Evolutionary conservation across 2,113 vertebrate species (phyloP).

Genomic region (Telmatochromis sp.): DNA sequence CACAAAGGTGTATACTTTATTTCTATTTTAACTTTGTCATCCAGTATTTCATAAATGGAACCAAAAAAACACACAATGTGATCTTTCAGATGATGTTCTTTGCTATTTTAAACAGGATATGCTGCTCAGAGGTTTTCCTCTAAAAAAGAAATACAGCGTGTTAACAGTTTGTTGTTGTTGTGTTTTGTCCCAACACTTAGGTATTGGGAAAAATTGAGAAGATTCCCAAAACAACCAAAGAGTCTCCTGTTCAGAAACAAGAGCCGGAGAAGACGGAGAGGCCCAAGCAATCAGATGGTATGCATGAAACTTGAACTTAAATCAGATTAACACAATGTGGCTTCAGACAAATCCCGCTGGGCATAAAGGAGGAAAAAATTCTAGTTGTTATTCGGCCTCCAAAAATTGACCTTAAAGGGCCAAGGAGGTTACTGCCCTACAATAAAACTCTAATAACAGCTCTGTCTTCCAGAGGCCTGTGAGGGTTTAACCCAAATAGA

Average conservation of each 20-base stretch:
- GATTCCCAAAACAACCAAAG: slow-evolving; percentile 77
- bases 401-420: slow-evolving; percentile 58
- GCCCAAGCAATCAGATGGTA: slow-evolving; percentile 77
- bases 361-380: slow-evolving; percentile 73
- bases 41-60: not conserved
- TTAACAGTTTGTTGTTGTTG: not conserved
- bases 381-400: slow-evolving; percentile 54
- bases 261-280: slow-evolving; percentile 81
- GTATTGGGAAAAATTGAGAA: slow-evolving; percentile 75
- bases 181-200: slow-evolving; percentile 25
- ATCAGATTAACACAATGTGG: not conserved
- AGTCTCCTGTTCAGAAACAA: slow-evolving; percentile 75
- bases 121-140: not conserved
- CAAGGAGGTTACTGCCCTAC: slow-evolving; percentile 68
- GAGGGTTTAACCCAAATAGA: not conserved
- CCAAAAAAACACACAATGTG: not conserved
- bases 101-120: not conserved
- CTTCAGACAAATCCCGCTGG: slow-evolving; percentile 30
- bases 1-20: slow-evolving; percentile 57
- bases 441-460: slow-evolving; percentile 69
- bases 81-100: not conserved
- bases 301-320: slow-evolving; percentile 23
- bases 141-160: not conserved
- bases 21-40: not conserved
- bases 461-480: slow-evolving; percentile 35